A percentile compares a stretch with the other conserved stretches of the same genome.
Conservation (phyloP, 1,140 invertebrate species). For the Pseudoatta argentina region DNA sequence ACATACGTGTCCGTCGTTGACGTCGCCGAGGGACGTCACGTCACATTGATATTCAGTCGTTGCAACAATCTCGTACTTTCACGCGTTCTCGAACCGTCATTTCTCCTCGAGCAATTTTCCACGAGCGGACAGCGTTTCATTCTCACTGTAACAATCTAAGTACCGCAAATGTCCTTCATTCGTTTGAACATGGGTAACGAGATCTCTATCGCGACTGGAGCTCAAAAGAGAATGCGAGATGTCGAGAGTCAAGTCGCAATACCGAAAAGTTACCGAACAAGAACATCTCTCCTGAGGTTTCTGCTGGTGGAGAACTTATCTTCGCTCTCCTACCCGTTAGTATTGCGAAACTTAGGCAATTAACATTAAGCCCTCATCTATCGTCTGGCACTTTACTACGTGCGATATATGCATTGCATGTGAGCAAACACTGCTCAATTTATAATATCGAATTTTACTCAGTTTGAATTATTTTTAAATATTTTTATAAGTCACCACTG, state of each 20-base stretch:
- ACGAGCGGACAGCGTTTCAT: neutral
- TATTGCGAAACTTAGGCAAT: slow-evolving; percentile 24
- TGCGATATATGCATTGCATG: neutral
- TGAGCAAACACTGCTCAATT: neutral
- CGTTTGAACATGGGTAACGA: neutral
- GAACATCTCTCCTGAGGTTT: neutral
- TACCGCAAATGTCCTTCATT: neutral
- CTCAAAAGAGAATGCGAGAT: neutral
- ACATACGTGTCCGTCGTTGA: neutral
- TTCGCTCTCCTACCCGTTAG: neutral
- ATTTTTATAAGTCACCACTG: no score
- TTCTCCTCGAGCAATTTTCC: neutral
- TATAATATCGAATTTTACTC: no score
- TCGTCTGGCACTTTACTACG: neutral
- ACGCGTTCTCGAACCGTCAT: slow-evolving; percentile 2
- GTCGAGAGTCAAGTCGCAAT: neutral
- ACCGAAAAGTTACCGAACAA: neutral
- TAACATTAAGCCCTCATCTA: slow-evolving; percentile 19
- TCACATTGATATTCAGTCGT: slow-evolving; percentile 23
- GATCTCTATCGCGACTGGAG: neutral
- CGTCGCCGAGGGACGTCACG: slow-evolving; percentile 36
- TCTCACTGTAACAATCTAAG: neutral
- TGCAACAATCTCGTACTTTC: neutral
- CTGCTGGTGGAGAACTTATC: neutral
- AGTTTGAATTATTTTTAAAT: no score